Conservation (phyloP, 2,888 invertebrate species). For the Papilio elwesi region DNA sequence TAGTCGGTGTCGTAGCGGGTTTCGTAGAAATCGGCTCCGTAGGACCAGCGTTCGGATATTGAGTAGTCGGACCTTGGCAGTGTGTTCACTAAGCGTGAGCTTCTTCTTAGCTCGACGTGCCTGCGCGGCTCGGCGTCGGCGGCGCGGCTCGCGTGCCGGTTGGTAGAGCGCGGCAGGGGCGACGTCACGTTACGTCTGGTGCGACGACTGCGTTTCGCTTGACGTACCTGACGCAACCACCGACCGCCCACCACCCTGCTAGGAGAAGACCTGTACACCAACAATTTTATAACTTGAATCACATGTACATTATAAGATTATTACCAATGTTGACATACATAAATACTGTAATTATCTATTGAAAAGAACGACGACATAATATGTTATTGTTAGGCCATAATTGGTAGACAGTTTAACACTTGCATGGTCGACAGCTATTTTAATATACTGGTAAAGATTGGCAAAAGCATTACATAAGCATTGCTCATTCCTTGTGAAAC, state of each 20-base stretch:
- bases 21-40: slow-evolving; percentile 82
- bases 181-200: slow-evolving; percentile 74
- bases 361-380: slow-evolving; percentile 5
- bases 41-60: slow-evolving; percentile 84
- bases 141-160: slow-evolving; percentile 64
- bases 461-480: too few species aligned
- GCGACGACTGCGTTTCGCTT: slow-evolving; percentile 73
- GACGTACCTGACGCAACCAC: slow-evolving; percentile 80
- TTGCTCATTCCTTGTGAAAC: too few species aligned
- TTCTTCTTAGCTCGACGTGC: slow-evolving; percentile 71
- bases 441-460: too few species aligned
- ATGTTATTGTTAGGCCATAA: slow-evolving; percentile 11
- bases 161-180: slow-evolving; percentile 69
- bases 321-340: slow-evolving; percentile 8
- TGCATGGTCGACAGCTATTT: background rate
- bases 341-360: background rate
- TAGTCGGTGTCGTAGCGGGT: slow-evolving; percentile 73
- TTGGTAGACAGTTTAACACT: slow-evolving; percentile 13
- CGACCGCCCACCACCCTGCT: slow-evolving; percentile 85
- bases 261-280: slow-evolving; percentile 80
- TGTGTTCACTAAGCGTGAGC: slow-evolving; percentile 80
- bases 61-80: slow-evolving; percentile 81
- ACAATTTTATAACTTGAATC: slow-evolving; percentile 16
- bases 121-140: slow-evolving; percentile 73
- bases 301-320: background rate